These are phyloP conservation scores for Momotus momota DNA, from an alignment of 2,797 vertebrate species.

Conservation along the genomic window DNA sequence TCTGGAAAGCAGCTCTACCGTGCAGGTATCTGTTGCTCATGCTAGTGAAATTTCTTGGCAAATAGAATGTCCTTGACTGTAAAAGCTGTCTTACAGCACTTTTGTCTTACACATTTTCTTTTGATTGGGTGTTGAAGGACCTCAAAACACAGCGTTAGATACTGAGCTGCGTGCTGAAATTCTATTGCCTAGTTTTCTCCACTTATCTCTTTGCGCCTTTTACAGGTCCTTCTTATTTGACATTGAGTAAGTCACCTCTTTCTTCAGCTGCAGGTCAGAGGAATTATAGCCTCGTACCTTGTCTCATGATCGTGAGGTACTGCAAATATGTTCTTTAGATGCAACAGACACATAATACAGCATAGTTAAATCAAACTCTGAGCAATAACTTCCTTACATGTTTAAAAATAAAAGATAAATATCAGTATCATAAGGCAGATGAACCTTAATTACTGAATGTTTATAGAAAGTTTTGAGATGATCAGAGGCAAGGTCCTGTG, in stretches of 20 bases:
- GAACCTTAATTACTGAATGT: background rate
- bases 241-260: background rate
- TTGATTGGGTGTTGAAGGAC: background rate
- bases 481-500: background rate
- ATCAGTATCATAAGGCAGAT: background rate
- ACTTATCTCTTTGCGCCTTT: background rate
- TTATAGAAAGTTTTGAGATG: background rate
- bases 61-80: background rate
- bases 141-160: background rate
- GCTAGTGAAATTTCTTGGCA: background rate
- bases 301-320: background rate
- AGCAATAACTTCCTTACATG: background rate
- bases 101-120: background rate
- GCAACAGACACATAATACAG: background rate
- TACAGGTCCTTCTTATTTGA: background rate
- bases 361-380: background rate
- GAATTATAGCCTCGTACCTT: background rate
- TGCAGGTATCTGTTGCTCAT: background rate
- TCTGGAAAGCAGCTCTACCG: background rate
- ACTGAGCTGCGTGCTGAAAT: background rate
- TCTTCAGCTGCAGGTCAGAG: background rate
- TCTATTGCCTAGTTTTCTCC: background rate
- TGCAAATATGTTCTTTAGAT: background rate
- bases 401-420: slow-evolving; percentile 26
- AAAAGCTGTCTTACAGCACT: background rate